Base-by-base conservation (phyloP, 2,888 invertebrate genomes). In the Sesamia inferens region DNA sequence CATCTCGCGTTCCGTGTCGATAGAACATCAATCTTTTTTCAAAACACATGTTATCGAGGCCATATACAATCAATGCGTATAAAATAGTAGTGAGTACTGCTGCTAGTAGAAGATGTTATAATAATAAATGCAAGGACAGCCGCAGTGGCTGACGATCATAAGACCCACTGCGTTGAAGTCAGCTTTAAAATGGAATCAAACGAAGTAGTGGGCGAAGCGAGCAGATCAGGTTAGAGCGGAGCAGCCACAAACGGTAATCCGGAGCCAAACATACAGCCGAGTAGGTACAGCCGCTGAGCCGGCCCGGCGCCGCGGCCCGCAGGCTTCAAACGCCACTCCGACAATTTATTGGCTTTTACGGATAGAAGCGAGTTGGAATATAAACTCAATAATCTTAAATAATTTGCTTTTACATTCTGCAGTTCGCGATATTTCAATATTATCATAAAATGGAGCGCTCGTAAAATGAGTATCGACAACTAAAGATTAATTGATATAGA, bases 401-500 rank as follows among this genome's bases (percentile, higher is more conserved):
- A 54, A 44, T 63, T 76, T 61, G 39, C 55, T 54, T 68, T 68
- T 58, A 48, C 42, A 31, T 61, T 42, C 5, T 63, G 31, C 59
- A 63, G n/a, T 39, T 72, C 14, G 19, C 39, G 31, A 61, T 72
- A 63, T 68, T 78, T 74, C 44, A 48, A 70, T 63, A 44, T 47
- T 63, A 66, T 71, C 63, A 63, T 69, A 63, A 58, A 76, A 71
- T 61, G 19, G 44, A 76, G 24, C 39, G 59, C 47, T 76, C 67
- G 71, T 84, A 63, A 82, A 84, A 80, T 59, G 63, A 71, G 72
- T 77, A 79, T 80, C 66, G 82, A 80, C 82, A 77, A 70, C 61
- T 68, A 55, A 81, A 78, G 81, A 83, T 83, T 85, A 79, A 85
- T 85, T 79, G 64, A 48, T 66, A 72, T 71, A 72, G 70, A 77